phyloP scores from a whole-genome alignment of 1,140 invertebrate genomes.

The Hetaerina americana region DNA sequence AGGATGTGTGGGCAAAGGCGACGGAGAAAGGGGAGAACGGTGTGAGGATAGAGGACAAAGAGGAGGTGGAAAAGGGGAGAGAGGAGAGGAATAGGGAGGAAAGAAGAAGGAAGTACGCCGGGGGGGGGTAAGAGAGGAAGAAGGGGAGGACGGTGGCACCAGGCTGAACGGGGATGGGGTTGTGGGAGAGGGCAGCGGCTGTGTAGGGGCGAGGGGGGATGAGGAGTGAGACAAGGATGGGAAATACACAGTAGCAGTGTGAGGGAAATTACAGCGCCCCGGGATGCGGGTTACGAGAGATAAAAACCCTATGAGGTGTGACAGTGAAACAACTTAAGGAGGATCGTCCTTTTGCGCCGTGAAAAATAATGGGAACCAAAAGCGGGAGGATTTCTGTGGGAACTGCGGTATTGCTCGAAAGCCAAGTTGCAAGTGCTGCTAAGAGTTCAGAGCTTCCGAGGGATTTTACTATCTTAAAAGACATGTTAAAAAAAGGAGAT shows the following conservation, averaged over 20 bases:
- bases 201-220: background rate
- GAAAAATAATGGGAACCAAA: background rate
- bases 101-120: background rate
- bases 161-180: no score
- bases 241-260: background rate
- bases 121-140: background rate
- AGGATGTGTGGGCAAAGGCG: no score
- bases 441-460: no score
- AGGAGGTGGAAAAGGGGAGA: no score
- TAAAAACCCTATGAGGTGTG: background rate
- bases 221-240: slow-evolving; percentile 2
- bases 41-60: no score
- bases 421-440: no score
- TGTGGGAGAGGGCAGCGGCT: no score
- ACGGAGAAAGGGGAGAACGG: no score
- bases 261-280: slow-evolving; percentile 4
- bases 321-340: background rate
- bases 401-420: background rate
- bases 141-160: background rate
- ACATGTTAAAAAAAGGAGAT: no score
- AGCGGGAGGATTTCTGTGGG: background rate
- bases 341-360: background rate
- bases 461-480: no score
- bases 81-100: no score
- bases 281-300: background rate